These are phyloP conservation scores for Criorhina ranunculi DNA, from an alignment of 2,888 invertebrate genomes.

Conservation along the genomic window DNA sequence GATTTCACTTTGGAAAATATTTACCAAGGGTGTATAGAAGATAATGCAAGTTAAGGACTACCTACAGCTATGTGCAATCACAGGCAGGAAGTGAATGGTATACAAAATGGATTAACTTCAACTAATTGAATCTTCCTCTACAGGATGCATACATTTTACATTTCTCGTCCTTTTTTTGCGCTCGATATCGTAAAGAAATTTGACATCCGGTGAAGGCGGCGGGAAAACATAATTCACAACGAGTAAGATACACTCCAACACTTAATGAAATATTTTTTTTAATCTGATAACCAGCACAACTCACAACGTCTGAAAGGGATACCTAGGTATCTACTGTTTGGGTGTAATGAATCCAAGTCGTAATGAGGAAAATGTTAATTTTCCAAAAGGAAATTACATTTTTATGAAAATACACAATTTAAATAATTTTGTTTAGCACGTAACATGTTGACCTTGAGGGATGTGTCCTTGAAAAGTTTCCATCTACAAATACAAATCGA, in stretches of 20 bases:
- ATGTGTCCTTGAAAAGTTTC: background rate
- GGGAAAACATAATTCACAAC: constrained; percentile 13
- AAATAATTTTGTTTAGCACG: background rate
- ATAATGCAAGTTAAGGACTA: background rate
- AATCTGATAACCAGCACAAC: constrained; percentile 43
- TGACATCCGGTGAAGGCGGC: constrained; percentile 38
- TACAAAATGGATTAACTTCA: constrained; percentile 27
- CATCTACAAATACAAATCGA: background rate
- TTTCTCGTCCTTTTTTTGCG: background rate
- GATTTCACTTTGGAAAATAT: too few relatives aligned
- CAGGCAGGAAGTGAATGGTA: constrained; percentile 5
- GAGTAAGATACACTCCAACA: constrained; percentile 19
- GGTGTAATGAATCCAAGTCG: constrained; percentile 40
- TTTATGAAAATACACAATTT: constrained; percentile 5
- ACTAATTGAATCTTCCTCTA: constrained; percentile 48
- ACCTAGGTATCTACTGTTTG: background rate
- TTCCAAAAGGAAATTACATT: constrained; percentile 63
- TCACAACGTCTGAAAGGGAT: constrained; percentile 14
- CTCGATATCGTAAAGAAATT: constrained; percentile 35
- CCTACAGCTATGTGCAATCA: background rate
- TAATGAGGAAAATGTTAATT: constrained; percentile 68
- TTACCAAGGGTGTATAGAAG: background rate
- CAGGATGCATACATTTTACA: background rate
- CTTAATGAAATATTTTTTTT: constrained; percentile 53
- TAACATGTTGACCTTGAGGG: background rate